Evolutionary conservation across 2,888 invertebrate species (phyloP).

Genomic region (Dasysyrphus tricinctus): DNA sequence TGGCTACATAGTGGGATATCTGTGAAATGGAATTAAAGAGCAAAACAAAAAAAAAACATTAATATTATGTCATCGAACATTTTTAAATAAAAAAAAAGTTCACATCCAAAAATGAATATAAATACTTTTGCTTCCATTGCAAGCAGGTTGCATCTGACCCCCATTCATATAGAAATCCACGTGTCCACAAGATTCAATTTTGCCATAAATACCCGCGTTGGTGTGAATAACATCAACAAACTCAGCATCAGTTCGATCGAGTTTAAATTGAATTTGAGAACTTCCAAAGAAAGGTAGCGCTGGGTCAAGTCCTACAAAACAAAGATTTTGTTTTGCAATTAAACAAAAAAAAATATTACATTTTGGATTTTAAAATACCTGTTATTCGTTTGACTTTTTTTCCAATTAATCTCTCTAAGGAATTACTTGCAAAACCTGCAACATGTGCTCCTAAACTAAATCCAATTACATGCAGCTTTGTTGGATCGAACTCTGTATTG

Average conservation of each 20-base stretch:
- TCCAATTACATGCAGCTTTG: slow-evolving; percentile 85
- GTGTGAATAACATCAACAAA: slow-evolving; percentile 86
- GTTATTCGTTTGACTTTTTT: slow-evolving; percentile 82
- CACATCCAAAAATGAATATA: too few relatives aligned
- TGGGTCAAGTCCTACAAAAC: slow-evolving; percentile 85
- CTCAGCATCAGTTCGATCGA: slow-evolving; percentile 84
- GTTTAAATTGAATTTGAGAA: slow-evolving; percentile 84
- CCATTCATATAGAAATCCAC: slow-evolving; percentile 88
- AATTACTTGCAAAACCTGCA: slow-evolving; percentile 83
- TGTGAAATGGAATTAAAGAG: slow-evolving; percentile 47
- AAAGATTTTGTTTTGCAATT: not conserved
- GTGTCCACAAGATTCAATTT: slow-evolving; percentile 85
- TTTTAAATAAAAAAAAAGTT: too few relatives aligned
- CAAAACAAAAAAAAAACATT: slow-evolving; percentile 21
- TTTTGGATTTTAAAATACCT: slow-evolving; percentile 77
- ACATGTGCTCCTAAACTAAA: slow-evolving; percentile 86
- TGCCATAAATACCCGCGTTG: slow-evolving; percentile 86
- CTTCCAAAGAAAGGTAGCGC: slow-evolving; percentile 86
- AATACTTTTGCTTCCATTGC: slow-evolving; percentile 75
- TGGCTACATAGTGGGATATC: slow-evolving; percentile 78
- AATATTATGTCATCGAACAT: slow-evolving; percentile 22
- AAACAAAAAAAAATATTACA: not conserved
- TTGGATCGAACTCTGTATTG: slow-evolving; percentile 80
- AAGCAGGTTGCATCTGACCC: slow-evolving; percentile 76
- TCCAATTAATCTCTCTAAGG: slow-evolving; percentile 78